Evolutionary conservation across 2,113 vertebrate species (phyloP).

Genomic region (Rhabdomys dilectus): DNA sequence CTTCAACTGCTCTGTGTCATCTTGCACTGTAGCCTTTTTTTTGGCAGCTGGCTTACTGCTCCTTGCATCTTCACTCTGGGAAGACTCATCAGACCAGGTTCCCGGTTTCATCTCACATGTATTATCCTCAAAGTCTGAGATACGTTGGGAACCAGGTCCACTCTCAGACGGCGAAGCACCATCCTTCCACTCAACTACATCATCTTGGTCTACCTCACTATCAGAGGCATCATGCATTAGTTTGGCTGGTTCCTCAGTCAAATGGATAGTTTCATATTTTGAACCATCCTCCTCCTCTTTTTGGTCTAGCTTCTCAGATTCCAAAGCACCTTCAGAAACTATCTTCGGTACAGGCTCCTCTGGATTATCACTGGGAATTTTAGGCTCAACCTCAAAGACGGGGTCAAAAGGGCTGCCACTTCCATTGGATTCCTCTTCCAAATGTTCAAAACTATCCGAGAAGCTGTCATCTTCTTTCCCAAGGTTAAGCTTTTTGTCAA

Average conservation of each 20-base stretch:
- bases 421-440: slow-evolving; percentile 89
- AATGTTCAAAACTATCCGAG: slow-evolving; percentile 88
- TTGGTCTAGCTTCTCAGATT: slow-evolving; percentile 84
- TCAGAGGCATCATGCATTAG: slow-evolving; percentile 84
- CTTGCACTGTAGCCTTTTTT: slow-evolving; percentile 85
- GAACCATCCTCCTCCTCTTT: slow-evolving; percentile 83
- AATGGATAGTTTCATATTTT: slow-evolving; percentile 82
- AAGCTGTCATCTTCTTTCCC: slow-evolving; percentile 89
- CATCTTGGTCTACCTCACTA: slow-evolving; percentile 88
- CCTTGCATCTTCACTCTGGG: slow-evolving; percentile 89
- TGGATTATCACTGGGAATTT: slow-evolving; percentile 80
- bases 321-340: slow-evolving; percentile 74
- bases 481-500: slow-evolving; percentile 88
- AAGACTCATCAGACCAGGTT: slow-evolving; percentile 89
- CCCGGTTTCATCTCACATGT: slow-evolving; percentile 86
- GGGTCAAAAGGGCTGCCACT: slow-evolving; percentile 84
- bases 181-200: slow-evolving; percentile 87
- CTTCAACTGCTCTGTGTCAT: slow-evolving; percentile 87
- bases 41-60: slow-evolving; percentile 90
- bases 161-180: slow-evolving; percentile 87
- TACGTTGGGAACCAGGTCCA: slow-evolving; percentile 88
- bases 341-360: slow-evolving; percentile 85
- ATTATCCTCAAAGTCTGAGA: slow-evolving; percentile 89
- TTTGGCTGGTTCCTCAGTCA: slow-evolving; percentile 84
- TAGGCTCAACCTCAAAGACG: slow-evolving; percentile 81